Evolutionary conservation across 92 coral and sea anemone genomes (phyloP).

Genomic region (Palythoa caribaeorum): DNA sequence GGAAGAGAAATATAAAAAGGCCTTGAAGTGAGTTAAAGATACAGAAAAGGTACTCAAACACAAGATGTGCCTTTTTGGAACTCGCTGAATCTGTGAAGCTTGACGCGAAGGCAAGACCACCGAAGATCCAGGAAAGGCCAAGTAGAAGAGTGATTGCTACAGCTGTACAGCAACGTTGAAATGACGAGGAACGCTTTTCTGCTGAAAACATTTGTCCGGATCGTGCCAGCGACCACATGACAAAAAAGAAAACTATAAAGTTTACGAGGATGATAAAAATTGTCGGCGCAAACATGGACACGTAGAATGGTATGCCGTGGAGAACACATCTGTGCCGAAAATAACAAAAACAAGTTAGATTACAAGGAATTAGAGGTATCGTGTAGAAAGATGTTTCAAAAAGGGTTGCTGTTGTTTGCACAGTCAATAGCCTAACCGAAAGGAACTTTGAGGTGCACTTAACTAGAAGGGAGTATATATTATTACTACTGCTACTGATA

Average conservation of each 20-base stretch:
- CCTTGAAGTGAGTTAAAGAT: constrained; percentile 97
- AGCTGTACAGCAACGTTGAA: constrained; percentile 78
- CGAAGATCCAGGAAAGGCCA: constrained; percentile 94
- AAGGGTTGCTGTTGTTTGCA: too few relatives aligned
- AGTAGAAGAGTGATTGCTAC: constrained; percentile 83
- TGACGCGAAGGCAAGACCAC: constrained; percentile 81
- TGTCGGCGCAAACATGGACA: constrained; percentile 78
- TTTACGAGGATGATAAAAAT: constrained; percentile 65
- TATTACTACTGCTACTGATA: too few relatives aligned
- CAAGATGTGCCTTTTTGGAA: constrained; percentile 67
- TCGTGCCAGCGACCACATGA: constrained; percentile 68
- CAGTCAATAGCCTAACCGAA: too few relatives aligned
- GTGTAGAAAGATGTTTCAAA: too few relatives aligned
- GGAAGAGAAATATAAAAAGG: constrained; percentile 86
- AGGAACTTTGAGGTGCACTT: too few relatives aligned
- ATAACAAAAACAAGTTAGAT: neutral
- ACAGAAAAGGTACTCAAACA: constrained; percentile 90
- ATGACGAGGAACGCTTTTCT: constrained; percentile 77
- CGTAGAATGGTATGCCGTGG: constrained; percentile 68
- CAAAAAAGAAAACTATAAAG: constrained; percentile 71
- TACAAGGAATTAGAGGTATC: neutral
- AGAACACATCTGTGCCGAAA: constrained; percentile 75
- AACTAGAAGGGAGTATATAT: too few relatives aligned
- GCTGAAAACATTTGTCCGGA: constrained; percentile 81
- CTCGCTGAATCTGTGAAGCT: constrained; percentile 8